Conservation (phyloP, 2,888 invertebrate genomes). For the Lithophane socia region DNA sequence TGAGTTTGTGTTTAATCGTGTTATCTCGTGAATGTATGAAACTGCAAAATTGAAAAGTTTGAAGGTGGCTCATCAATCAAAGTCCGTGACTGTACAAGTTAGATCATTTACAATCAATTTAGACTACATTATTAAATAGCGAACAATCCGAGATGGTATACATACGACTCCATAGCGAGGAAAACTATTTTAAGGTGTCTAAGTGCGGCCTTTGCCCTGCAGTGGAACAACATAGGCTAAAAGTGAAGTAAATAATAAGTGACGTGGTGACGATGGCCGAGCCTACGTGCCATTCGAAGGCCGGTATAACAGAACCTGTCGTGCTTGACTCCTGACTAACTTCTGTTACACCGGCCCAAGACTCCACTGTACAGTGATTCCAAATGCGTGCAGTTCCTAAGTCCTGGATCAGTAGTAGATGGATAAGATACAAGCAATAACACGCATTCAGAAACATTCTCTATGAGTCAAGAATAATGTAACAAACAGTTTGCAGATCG, state of each 20-base stretch:
- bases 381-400: background rate
- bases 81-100: too few relatives aligned
- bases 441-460: slow-evolving; percentile 11
- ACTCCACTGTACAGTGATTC: background rate
- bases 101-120: background rate
- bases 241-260: background rate
- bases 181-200: background rate
- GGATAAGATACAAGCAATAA: background rate
- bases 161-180: background rate
- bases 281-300: background rate
- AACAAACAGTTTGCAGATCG: background rate
- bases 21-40: too few relatives aligned
- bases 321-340: background rate
- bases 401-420: background rate
- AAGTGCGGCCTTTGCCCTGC: background rate
- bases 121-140: background rate
- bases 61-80: too few relatives aligned
- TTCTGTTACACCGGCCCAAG: too few relatives aligned
- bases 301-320: background rate
- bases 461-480: background rate
- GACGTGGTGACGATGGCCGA: background rate
- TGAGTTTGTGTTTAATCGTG: too few relatives aligned
- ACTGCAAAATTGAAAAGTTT: too few relatives aligned
- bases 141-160: background rate
- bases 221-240: too few relatives aligned